These are phyloP conservation scores for Radopholus similis DNA, from an alignment of 1,140 invertebrate genomes.

Conservation along the genomic window DNA sequence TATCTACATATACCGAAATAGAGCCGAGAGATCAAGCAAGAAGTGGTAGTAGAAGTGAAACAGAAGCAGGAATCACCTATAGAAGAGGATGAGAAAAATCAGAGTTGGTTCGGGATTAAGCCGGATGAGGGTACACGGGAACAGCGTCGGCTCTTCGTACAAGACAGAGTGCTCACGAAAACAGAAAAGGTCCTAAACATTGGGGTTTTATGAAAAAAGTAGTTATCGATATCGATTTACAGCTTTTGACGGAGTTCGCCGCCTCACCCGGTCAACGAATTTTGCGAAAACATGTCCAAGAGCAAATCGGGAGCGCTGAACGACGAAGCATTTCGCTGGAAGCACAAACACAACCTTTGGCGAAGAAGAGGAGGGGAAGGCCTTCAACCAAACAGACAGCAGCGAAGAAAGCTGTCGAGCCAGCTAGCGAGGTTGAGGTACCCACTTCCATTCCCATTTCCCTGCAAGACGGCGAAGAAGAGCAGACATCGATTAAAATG, in stretches of 20 bases:
- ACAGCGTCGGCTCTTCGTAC: constrained; percentile 16
- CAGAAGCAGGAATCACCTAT: background rate
- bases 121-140: constrained; percentile 15
- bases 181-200: constrained; percentile 23
- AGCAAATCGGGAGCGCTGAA: no score
- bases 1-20: background rate
- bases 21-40: background rate
- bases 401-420: background rate
- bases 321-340: background rate
- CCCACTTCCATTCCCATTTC: background rate
- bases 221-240: background rate
- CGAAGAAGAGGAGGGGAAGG: background rate
- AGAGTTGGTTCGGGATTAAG: constrained; percentile 27
- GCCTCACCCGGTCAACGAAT: constrained; percentile 19
- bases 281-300: constrained; percentile 19
- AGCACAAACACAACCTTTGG: background rate
- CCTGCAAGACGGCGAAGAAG: no score
- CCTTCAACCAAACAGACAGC: no score
- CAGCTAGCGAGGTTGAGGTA: background rate
- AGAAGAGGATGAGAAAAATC: constrained; percentile 7
- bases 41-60: background rate
- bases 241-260: constrained; percentile 22
- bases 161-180: constrained; percentile 12
- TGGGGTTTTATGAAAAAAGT: background rate
- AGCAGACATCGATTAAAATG: no score